These are phyloP conservation scores for Isichthys henryi DNA, from an alignment of 2,113 vertebrate genomes.

Conservation along the genomic window DNA sequence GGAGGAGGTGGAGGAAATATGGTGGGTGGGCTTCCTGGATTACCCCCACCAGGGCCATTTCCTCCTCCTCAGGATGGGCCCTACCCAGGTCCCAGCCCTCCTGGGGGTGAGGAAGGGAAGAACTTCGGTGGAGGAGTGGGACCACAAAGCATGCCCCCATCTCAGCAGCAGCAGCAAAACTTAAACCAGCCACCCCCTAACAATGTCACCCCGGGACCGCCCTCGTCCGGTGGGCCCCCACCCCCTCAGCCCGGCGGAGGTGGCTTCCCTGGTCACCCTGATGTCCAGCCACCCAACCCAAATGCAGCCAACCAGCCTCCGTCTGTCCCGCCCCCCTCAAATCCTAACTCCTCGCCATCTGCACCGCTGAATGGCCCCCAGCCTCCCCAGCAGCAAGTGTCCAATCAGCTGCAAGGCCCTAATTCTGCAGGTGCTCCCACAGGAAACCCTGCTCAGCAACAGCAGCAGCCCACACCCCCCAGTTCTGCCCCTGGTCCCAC, in stretches of 20 bases:
- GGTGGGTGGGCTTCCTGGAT: conserved; percentile 69
- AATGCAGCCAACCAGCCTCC: conserved; percentile 67
- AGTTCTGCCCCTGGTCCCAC: conserved; percentile 64
- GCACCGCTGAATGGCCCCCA: conserved; percentile 65
- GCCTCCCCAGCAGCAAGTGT: conserved; percentile 51
- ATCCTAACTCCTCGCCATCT: conserved; percentile 64
- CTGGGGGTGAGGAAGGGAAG: conserved; percentile 63
- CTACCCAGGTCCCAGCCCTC: conserved; percentile 64
- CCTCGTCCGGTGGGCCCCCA: conserved; percentile 62
- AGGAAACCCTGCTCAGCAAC: conserved; percentile 57
- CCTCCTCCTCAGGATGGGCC: conserved; percentile 68
- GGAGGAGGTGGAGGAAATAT: conserved; percentile 59
- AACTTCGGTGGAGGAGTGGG: conserved; percentile 57
- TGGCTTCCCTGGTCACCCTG: conserved; percentile 62
- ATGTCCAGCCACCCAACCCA: conserved; percentile 57
- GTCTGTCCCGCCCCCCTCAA: conserved; percentile 56
- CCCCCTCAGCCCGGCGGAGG: conserved; percentile 61
- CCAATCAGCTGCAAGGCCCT: conserved; percentile 56
- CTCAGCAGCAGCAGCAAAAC: conserved; percentile 63
- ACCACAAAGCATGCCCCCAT: conserved; percentile 53
- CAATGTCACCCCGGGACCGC: conserved; percentile 59
- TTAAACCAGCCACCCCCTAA: conserved; percentile 70
- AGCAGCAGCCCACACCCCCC: conserved; percentile 62
- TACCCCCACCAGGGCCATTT: conserved; percentile 82
- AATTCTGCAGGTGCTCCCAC: conserved; percentile 57